These are phyloP conservation scores for Apodemus agrarius DNA, from an alignment of 2,797 vertebrate species.

Conservation along the genomic window DNA sequence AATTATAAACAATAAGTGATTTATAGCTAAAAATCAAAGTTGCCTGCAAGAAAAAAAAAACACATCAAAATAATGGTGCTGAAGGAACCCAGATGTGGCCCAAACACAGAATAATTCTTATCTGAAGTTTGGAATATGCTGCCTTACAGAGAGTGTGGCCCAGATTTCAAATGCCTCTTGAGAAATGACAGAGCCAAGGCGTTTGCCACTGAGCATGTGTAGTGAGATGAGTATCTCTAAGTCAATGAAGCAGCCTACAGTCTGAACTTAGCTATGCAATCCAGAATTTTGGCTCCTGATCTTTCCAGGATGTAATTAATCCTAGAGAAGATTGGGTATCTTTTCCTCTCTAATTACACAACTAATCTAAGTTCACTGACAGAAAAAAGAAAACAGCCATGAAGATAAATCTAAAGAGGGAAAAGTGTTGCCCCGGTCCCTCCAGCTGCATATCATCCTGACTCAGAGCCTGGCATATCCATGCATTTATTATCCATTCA, in stretches of 20 bases:
- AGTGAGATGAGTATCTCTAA: too few species aligned
- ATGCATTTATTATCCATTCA: not conserved
- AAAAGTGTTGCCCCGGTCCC: not conserved
- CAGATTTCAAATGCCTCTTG: not conserved
- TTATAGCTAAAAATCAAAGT: not conserved
- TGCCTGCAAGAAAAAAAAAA: not conserved
- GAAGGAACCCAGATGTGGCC: not conserved
- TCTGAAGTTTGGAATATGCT: not conserved
- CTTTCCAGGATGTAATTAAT: slow-evolving; percentile 6
- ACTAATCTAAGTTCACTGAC: not conserved
- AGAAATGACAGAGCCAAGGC: not conserved
- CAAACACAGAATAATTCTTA: not conserved
- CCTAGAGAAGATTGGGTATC: not conserved
- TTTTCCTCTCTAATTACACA: not conserved
- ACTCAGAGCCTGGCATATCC: not conserved
- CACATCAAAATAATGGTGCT: not conserved
- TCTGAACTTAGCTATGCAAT: not conserved
- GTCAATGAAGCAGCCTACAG: not conserved
- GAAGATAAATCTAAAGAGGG: not conserved
- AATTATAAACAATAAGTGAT: slow-evolving; percentile 2
- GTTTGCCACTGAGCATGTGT: not conserved
- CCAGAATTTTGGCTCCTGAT: not conserved
- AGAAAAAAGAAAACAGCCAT: not conserved
- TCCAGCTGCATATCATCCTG: not conserved
- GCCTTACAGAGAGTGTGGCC: not conserved